A percentile compares a stretch with the other conserved stretches of the same genome.
These are phyloP conservation scores for Caenorhabditis sp. DNA, from an alignment of 2,888 invertebrate species.

Conservation along the genomic window DNA sequence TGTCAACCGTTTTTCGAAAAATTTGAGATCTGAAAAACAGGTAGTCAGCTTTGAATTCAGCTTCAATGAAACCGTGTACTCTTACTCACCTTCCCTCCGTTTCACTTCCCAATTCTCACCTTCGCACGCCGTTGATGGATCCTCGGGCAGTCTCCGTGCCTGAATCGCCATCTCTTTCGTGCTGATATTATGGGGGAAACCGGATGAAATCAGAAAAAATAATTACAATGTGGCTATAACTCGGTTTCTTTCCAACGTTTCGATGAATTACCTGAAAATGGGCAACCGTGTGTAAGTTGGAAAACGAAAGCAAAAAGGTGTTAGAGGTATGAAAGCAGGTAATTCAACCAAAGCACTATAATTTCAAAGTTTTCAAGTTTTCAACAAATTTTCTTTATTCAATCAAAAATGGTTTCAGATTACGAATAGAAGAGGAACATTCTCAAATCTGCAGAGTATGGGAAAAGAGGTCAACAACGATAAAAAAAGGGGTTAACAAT, in stretches of 20 bases:
- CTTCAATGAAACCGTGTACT: too few species aligned
- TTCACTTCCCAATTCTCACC: constrained; percentile 55
- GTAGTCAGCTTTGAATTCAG: too few species aligned
- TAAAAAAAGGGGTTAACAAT: constrained; percentile 28
- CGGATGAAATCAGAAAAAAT: not conserved
- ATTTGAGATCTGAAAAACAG: constrained; percentile 91
- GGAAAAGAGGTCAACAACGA: not conserved
- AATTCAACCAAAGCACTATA: constrained; percentile 6
- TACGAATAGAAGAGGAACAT: not conserved
- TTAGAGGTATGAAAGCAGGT: not conserved
- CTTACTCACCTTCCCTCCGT: too few species aligned
- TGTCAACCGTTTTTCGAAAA: constrained; percentile 95
- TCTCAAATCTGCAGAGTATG: not conserved
- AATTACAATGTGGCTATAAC: constrained; percentile 21
- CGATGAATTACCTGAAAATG: constrained; percentile 16
- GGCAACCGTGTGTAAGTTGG: not conserved
- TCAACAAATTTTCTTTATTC: constrained; percentile 35
- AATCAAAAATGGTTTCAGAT: not conserved
- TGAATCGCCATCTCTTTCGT: constrained; percentile 8
- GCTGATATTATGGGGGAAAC: not conserved
- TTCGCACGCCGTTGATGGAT: constrained; percentile 69
- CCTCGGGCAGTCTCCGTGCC: constrained; percentile 50
- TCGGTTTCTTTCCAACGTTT: constrained; percentile 9
- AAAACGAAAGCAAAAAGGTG: not conserved
- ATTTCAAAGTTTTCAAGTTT: not conserved